phyloP scores from a whole-genome alignment of 2,888 invertebrate genomes.

The Belgica antarctica region DNA sequence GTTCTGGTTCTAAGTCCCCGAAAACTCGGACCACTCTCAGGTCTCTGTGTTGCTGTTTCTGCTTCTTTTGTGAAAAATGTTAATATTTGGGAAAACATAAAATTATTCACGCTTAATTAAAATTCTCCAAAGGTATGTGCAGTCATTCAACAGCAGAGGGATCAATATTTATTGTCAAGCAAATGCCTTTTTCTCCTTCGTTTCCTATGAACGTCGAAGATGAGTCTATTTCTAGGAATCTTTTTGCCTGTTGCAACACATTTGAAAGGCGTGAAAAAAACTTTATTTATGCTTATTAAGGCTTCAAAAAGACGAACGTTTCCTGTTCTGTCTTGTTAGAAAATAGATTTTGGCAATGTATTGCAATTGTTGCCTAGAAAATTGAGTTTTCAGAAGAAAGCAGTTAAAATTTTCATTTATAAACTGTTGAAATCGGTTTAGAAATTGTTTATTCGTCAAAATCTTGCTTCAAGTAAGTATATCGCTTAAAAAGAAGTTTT shows the following conservation, averaged over 20 bases:
- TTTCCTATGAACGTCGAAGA: background rate
- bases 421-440: too few species aligned
- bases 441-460: too few species aligned
- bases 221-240: conserved; percentile 39
- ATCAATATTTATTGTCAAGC: conserved; percentile 10
- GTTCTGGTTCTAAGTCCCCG: too few species aligned
- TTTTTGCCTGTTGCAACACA: conserved; percentile 8
- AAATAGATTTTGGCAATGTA: conserved; percentile 1
- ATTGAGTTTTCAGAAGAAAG: background rate
- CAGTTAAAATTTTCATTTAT: too few species aligned
- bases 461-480: too few species aligned
- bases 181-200: background rate
- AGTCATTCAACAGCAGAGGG: background rate
- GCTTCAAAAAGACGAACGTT: conserved; percentile 5
- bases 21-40: conserved; percentile 3
- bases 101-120: conserved; percentile 34
- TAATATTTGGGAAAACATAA: conserved; percentile 11
- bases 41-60: background rate
- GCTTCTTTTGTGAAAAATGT: background rate
- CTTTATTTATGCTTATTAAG: conserved; percentile 43
- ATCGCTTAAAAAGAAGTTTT: too few species aligned
- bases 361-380: background rate
- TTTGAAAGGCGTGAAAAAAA: conserved; percentile 41
- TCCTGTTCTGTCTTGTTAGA: conserved; percentile 36
- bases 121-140: conserved; percentile 19